A percentile compares a stretch with the other conserved stretches of the same genome.
These are phyloP conservation scores for Hemicordylus capensis DNA, from an alignment of 2,113 vertebrate genomes.

Conservation along the genomic window DNA sequence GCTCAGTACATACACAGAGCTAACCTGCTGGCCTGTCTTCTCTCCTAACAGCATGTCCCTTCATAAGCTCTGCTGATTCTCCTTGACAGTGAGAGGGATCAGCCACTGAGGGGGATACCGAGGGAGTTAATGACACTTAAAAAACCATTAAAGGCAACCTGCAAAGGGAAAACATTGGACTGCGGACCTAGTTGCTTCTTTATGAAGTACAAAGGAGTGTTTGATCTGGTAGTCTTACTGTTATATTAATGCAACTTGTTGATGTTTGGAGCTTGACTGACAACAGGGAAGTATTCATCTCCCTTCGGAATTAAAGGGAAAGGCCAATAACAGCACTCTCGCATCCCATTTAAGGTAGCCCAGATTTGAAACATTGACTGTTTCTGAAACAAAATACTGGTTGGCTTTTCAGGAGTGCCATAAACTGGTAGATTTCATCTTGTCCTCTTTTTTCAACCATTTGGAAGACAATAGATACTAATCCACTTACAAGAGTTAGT, in stretches of 20 bases:
- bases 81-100: fast-evolving
- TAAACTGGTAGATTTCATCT: neutral
- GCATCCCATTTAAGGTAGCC: neutral
- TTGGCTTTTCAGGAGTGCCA: neutral
- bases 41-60: neutral
- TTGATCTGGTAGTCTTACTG: slow-evolving; percentile 12
- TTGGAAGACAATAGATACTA: no score
- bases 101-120: fast-evolving
- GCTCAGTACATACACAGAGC: fast-evolving
- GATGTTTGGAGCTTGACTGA: neutral
- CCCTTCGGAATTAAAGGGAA: neutral
- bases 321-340: neutral
- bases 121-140: neutral
- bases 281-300: neutral
- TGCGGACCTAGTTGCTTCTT: slow-evolving; percentile 1
- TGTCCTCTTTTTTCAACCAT: neutral
- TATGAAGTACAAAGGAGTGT: slow-evolving; percentile 13
- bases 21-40: neutral
- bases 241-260: slow-evolving; percentile 15
- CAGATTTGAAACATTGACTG: neutral
- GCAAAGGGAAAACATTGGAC: neutral
- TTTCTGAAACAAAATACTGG: neutral
- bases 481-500: neutral
- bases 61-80: neutral
- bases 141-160: neutral